Evolutionary conservation across 2,888 invertebrate species (phyloP), one percentile per base, ranked within the genome.

Genomic region (Pseudococcus viburni): DNA sequence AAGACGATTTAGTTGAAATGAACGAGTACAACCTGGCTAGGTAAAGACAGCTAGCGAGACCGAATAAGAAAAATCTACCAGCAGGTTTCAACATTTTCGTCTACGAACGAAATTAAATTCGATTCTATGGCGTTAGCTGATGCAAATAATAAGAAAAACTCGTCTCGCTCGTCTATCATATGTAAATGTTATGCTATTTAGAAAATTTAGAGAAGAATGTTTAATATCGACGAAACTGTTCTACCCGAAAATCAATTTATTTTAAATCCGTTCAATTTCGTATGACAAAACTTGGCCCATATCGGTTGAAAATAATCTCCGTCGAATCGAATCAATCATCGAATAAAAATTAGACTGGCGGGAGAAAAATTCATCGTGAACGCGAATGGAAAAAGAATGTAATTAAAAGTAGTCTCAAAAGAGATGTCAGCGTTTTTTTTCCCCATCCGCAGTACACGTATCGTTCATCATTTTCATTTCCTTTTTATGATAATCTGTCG

Each of bases 401-500:
- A 59, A 59, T 59, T 59, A 59, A 59, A 59, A 59, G 19, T 59
- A 59, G 19, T 59, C 59, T 59, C 59, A 9, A 19, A 59, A 59
- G 19, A 19, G 59, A 59, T 59, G 59, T 59, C 59, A 59, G 19
- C 26, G 26, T 59, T 59, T 59, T 59, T 59, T 59, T 19, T 33
- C 26, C 26, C 3, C 26, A 59, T 59, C 11, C 17, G 17, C 17
- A 33, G 17, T 17, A 59, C 19, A 19, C 59, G 59, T n/a, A 59
- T 59, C 59, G 19, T 59, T 59, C 59, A 19, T 59, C 59, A 19
- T n/a, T 59, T 59, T 19, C 59, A 19, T 19, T 59, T 59, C 19
- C n/a, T 59, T 59, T 59, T 59, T 19, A 59, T 59, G 59, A 59
- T 59, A 59, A 59, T 59, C 59, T 59, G 59, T 59, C 59, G 59